Base-by-base conservation (phyloP, 2,888 invertebrate species). In the Hydraecia micacea region DNA sequence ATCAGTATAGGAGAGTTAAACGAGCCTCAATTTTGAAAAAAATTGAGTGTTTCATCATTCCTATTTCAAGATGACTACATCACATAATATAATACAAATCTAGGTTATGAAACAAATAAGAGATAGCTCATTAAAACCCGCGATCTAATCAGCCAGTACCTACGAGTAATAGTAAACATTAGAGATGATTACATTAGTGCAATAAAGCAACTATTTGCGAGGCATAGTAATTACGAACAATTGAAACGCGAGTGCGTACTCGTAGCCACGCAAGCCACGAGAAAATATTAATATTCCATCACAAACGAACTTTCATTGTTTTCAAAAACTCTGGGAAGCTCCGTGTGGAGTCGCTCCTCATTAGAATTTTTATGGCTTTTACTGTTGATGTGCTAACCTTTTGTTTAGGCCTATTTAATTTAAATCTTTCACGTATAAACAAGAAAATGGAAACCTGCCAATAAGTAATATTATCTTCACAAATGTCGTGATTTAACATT, bases 281-380 rank as follows among this genome's bases (percentile, higher is more conserved):
- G 75, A 71, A 80, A 52, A 69, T 69, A 68, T 63, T 70, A 58
- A 67, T 70, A 74, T 74, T 80, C 15, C 39, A 58, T 60, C 58
- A 21, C 60, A 75, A 58, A 67, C 25, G 13, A 63, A 81, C 39
- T 63, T 71, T 32, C 55, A 73, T 72, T 84, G 83, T 86, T 74
- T 76, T 82, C 25, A 83, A 89, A 70, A 90, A 79, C 83, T 88
- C 87, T 92, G 92, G 88, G 93, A 93, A 93, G 90, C 87, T 88
- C 83, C 83, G 86, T 83, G 83, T 63, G 68, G n/a, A 75, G 75
- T 72, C 84, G 82, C 68, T 80, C 73, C 87, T 90, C 90, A 90
- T 92, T 91, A 90, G 86, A 90, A 90, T 90, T 87, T 90, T 88
- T 89, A 91, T 91, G 75, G 77, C 79, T 78, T 79, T 75, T 78